A percentile compares a stretch with the other conserved stretches of the same genome.
phyloP scores from a whole-genome alignment of 30 jellyfish, hydroid and myxozoan species.

The Nemopilema nomurai region DNA sequence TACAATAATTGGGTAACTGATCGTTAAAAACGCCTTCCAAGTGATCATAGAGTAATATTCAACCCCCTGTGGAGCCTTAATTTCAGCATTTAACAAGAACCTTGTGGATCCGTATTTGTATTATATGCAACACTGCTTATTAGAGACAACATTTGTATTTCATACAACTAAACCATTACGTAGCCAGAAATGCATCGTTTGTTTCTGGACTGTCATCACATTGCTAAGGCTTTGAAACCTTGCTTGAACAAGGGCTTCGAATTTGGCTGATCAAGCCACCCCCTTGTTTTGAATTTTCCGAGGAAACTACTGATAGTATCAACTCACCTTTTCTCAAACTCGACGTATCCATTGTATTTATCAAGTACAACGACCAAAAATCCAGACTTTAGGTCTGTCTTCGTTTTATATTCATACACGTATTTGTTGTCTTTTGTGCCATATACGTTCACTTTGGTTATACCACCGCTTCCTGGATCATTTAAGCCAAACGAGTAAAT shows the following conservation, averaged over 20 bases:
- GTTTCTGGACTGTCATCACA: too few species aligned
- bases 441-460: neutral
- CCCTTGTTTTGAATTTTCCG: too few species aligned
- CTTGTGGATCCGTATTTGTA: too few species aligned
- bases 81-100: too few species aligned
- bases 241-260: too few species aligned
- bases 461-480: neutral
- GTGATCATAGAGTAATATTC: too few species aligned
- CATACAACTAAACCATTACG: neutral
- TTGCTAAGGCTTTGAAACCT: too few species aligned
- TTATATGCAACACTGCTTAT: neutral
- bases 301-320: neutral
- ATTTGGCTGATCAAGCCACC: too few species aligned
- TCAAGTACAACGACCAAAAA: conserved; percentile 8
- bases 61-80: too few species aligned
- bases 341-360: conserved; percentile 16
- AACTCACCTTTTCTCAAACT: conserved; percentile 25
- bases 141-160: neutral
- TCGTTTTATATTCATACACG: conserved; percentile 1
- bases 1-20: too few species aligned
- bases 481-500: conserved; percentile 2
- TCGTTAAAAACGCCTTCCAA: too few species aligned
- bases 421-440: neutral
- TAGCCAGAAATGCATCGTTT: too few species aligned
- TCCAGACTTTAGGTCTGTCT: neutral